These are phyloP conservation scores for Drosophila leontia DNA, from an alignment of 1,140 invertebrate genomes.

Conservation along the genomic window DNA sequence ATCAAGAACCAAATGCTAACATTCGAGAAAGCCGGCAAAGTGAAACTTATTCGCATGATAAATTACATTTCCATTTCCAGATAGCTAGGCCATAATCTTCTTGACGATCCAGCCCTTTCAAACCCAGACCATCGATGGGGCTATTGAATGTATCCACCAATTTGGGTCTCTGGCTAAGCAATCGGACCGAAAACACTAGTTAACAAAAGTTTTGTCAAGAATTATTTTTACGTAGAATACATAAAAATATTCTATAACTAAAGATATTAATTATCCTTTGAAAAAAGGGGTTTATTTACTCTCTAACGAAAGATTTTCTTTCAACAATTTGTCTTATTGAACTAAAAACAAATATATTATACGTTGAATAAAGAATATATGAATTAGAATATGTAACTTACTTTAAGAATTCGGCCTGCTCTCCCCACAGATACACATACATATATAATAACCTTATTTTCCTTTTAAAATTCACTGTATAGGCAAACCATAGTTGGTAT, in stretches of 20 bases:
- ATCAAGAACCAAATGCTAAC: neutral
- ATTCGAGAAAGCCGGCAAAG: neutral
- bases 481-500: neutral
- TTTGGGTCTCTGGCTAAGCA: constrained; percentile 56
- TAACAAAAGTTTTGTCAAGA: neutral
- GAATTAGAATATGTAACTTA: no score
- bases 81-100: constrained; percentile 31
- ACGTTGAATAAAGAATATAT: no score
- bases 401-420: no score
- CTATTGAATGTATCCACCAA: constrained; percentile 63
- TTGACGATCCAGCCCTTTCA: constrained; percentile 38
- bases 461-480: neutral
- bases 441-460: neutral
- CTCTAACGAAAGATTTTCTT: no score
- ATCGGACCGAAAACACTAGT: constrained; percentile 21
- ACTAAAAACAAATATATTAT: no score
- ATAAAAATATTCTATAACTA: no score
- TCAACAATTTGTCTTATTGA: no score
- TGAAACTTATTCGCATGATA: constrained; percentile 35
- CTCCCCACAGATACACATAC: no score
- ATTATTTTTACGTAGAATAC: no score
- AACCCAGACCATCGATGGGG: constrained; percentile 34
- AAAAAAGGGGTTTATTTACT: no score
- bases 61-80: constrained; percentile 41
- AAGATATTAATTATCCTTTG: no score